Conservation (phyloP, 2,797 vertebrate species). For the Notamacropus eugenii region DNA sequence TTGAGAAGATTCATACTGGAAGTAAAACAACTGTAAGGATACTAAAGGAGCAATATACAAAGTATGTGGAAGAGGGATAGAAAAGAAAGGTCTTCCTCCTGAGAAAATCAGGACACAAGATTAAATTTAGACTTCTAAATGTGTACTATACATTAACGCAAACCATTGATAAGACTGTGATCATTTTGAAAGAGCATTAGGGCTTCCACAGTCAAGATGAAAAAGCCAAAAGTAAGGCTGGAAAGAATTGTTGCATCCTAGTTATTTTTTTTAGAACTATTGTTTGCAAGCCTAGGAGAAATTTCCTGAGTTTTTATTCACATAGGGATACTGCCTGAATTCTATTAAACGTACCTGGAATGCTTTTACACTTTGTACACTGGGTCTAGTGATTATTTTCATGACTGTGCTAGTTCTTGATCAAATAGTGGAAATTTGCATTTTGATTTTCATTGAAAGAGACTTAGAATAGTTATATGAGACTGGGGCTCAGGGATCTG, state of each 20-base stretch:
- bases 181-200: neutral
- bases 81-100: neutral
- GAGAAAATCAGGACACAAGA: neutral
- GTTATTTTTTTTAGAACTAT: neutral
- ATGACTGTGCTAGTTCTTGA: neutral
- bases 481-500: neutral
- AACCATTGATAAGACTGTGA: neutral
- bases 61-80: neutral
- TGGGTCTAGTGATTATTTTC: neutral
- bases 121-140: neutral
- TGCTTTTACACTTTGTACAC: neutral
- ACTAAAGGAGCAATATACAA: neutral
- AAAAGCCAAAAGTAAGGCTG: neutral
- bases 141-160: neutral
- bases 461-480: neutral
- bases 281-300: neutral
- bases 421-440: neutral
- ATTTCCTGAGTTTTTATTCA: neutral
- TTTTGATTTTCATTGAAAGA: neutral
- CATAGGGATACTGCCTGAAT: neutral
- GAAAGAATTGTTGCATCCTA: neutral
- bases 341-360: neutral
- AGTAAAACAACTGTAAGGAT: neutral
- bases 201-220: neutral
- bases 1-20: neutral